Evolutionary conservation across 2,113 vertebrate genomes (phyloP).

Genomic region (Platysternon megacephalum): DNA sequence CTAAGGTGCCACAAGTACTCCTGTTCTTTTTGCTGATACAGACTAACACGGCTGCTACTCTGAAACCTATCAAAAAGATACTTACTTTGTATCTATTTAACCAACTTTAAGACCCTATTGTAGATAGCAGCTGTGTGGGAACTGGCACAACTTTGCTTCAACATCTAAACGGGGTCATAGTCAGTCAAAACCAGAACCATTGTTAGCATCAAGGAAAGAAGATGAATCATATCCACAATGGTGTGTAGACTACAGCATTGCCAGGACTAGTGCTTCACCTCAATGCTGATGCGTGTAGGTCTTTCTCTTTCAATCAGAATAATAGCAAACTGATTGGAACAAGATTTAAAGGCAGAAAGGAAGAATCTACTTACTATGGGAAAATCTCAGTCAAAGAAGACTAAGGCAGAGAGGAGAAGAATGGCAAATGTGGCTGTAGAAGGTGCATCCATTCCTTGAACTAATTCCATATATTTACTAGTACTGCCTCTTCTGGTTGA

Average conservation of each 20-base stretch:
- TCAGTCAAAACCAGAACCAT: neutral
- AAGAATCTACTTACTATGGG: neutral
- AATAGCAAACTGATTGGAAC: neutral
- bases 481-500: neutral
- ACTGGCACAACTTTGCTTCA: neutral
- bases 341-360: neutral
- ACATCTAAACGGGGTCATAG: neutral
- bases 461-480: accelerated
- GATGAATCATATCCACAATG: neutral
- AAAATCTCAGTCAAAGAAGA: neutral
- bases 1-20: no score
- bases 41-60: no score
- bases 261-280: neutral
- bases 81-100: neutral
- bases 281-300: neutral
- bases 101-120: neutral
- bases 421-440: neutral
- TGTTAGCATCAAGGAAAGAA: neutral
- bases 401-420: neutral
- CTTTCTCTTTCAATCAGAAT: accelerated
- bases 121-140: neutral
- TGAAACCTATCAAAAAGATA: no score
- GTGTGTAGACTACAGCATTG: neutral
- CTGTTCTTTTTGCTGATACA: no score
- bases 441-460: neutral